Evolutionary conservation across 2,888 invertebrate species (phyloP).

Genomic region (Caenorhabditis plicata): DNA sequence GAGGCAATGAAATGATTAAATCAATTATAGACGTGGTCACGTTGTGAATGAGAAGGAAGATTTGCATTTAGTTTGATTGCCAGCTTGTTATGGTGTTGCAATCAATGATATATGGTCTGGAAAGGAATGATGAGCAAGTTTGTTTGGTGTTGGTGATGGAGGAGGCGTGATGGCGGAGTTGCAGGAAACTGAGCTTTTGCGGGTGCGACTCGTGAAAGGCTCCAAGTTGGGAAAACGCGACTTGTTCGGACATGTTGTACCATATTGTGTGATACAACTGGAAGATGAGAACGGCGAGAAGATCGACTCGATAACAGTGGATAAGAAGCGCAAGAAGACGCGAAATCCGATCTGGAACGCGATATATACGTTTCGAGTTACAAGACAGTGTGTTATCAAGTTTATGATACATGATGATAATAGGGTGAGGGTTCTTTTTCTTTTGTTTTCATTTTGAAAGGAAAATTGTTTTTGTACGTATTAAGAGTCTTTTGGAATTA

Average conservation of each 20-base stretch:
- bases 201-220: constrained; percentile 82
- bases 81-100: no score
- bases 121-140: no score
- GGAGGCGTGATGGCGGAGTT: constrained; percentile 6
- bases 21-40: no score
- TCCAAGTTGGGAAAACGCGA: constrained; percentile 90
- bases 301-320: constrained; percentile 87
- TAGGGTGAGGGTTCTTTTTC: constrained; percentile 75
- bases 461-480: no score
- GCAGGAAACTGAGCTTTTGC: constrained; percentile 83
- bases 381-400: constrained; percentile 28
- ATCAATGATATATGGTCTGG: no score
- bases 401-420: constrained; percentile 76
- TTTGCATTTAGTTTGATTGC: no score
- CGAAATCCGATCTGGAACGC: constrained; percentile 96
- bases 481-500: no score
- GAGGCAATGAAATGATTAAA: no score
- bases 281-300: constrained; percentile 35
- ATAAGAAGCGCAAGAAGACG: constrained; percentile 93
- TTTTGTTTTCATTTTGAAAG: no score
- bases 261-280: constrained; percentile 90
- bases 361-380: constrained; percentile 81
- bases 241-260: constrained; percentile 98
- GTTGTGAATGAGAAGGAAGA: no score
- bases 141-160: no score